Conservation (phyloP, 2,888 invertebrate genomes). For the Drosophila monieri region DNA sequence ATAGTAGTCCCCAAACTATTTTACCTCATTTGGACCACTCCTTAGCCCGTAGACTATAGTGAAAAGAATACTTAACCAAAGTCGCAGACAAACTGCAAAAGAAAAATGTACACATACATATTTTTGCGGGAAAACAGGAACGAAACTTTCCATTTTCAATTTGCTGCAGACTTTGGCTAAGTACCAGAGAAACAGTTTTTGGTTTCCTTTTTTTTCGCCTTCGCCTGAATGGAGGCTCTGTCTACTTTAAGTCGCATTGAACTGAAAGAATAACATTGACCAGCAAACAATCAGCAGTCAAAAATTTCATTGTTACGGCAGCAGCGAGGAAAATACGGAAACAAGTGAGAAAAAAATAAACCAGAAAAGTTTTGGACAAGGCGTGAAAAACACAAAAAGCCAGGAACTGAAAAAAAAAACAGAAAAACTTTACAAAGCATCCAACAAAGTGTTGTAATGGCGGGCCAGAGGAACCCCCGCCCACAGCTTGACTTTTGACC, state of each 20-base stretch:
- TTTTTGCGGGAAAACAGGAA: constrained; percentile 48
- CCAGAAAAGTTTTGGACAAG: constrained; percentile 60
- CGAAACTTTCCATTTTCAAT: constrained; percentile 76
- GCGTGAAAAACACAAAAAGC: constrained; percentile 69
- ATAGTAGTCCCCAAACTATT: constrained; percentile 61
- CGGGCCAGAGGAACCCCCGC: constrained; percentile 44
- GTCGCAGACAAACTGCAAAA: constrained; percentile 52
- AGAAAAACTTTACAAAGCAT: constrained; percentile 65
- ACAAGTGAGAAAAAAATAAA: constrained; percentile 22
- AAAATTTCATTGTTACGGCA: constrained; percentile 71
- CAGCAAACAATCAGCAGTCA: constrained; percentile 76
- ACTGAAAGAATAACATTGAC: constrained; percentile 75
- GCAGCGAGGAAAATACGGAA: constrained; percentile 37
- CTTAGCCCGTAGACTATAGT: constrained; percentile 29
- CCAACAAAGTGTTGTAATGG: constrained; percentile 77
- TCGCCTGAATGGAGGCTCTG: constrained; percentile 5
- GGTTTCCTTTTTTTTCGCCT: constrained; percentile 1
- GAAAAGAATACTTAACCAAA: constrained; percentile 30
- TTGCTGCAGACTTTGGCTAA: constrained; percentile 58
- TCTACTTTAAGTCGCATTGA: constrained; percentile 56
- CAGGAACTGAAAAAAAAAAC: constrained; percentile 16
- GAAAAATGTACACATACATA: constrained; percentile 22
- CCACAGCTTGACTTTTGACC: constrained; percentile 66
- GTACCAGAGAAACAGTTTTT: constrained; percentile 37
- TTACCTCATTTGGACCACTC: constrained; percentile 66